Percentiles rank a stretch among this genome's conserved stretches.
Evolutionary conservation across 2,888 invertebrate genomes (phyloP).

Genomic region (Melieria picta): DNA sequence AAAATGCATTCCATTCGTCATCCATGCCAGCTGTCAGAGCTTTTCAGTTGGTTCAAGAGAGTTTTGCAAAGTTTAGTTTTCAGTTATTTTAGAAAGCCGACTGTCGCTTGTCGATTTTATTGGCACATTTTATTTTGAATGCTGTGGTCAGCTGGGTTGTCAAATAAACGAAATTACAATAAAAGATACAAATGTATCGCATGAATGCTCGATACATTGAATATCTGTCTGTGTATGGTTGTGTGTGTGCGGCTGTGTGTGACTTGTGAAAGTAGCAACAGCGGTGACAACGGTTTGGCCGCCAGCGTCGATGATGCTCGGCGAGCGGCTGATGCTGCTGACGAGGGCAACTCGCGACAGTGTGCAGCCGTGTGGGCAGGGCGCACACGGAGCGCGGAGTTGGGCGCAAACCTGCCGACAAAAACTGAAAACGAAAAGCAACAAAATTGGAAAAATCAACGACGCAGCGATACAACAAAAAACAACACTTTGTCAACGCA

Average conservation of each 20-base stretch:
- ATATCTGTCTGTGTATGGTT: background rate
- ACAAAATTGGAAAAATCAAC: background rate
- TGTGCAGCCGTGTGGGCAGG: too few species aligned
- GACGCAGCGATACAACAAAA: background rate
- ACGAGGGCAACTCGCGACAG: background rate
- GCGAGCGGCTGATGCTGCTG: background rate
- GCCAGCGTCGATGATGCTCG: background rate
- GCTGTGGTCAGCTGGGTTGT: too few species aligned
- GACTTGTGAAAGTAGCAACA: conserved; percentile 10
- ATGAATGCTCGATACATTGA: too few species aligned
- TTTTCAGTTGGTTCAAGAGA: too few species aligned
- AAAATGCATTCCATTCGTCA: too few species aligned
- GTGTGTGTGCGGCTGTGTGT: conserved; percentile 13
- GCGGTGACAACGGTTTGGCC: background rate
- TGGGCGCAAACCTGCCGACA: background rate
- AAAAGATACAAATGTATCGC: too few species aligned
- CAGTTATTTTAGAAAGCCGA: too few species aligned
- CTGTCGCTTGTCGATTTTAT: too few species aligned
- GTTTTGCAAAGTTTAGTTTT: too few species aligned
- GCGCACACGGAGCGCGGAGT: background rate
- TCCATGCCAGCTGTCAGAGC: too few species aligned
- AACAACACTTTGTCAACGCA: conserved; percentile 45
- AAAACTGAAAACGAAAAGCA: background rate
- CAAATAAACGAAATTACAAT: too few species aligned
- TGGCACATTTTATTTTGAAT: too few species aligned